A percentile compares a stretch with the other conserved stretches of the same genome.
These are phyloP conservation scores for Tubulanus polymorphus DNA, from an alignment of 2,888 invertebrate genomes.

Conservation along the genomic window DNA sequence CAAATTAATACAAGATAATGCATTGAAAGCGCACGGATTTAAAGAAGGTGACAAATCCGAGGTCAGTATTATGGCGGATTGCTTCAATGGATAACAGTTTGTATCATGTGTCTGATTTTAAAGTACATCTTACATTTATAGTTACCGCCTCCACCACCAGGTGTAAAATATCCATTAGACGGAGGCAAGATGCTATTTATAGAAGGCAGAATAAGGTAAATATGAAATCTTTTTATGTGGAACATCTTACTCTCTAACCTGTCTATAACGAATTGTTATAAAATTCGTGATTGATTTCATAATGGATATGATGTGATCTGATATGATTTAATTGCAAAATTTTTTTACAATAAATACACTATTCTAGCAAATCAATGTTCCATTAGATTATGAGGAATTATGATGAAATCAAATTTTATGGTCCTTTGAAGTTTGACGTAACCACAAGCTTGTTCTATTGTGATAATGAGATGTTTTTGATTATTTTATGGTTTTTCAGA, in stretches of 20 bases:
- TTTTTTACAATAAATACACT: too few relatives aligned
- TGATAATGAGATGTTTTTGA: too few relatives aligned
- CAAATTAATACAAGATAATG: conserved; percentile 47
- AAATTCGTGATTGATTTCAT: neutral
- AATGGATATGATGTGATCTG: neutral
- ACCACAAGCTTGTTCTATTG: too few relatives aligned
- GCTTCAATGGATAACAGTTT: conserved; percentile 23
- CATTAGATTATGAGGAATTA: too few relatives aligned
- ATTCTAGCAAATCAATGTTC: too few relatives aligned
- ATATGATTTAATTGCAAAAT: neutral
- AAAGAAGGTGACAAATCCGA: neutral
- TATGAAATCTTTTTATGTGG: too few relatives aligned
- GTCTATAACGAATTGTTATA: too few relatives aligned
- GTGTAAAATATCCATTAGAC: conserved; percentile 67
- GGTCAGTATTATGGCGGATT: conserved; percentile 23
- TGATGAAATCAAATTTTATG: too few relatives aligned
- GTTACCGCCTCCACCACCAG: conserved; percentile 46
- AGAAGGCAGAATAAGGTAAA: conserved; percentile 61
- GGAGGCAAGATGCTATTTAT: conserved; percentile 62
- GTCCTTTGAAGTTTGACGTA: too few relatives aligned
- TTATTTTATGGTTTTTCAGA: conserved; percentile 48
- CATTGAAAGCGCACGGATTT: conserved; percentile 50
- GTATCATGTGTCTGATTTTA: neutral
- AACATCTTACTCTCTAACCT: too few relatives aligned
- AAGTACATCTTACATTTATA: conserved; percentile 18